These are phyloP conservation scores for Coryphaenoides rupestris DNA, from an alignment of 2,113 vertebrate genomes.

Conservation along the genomic window DNA sequence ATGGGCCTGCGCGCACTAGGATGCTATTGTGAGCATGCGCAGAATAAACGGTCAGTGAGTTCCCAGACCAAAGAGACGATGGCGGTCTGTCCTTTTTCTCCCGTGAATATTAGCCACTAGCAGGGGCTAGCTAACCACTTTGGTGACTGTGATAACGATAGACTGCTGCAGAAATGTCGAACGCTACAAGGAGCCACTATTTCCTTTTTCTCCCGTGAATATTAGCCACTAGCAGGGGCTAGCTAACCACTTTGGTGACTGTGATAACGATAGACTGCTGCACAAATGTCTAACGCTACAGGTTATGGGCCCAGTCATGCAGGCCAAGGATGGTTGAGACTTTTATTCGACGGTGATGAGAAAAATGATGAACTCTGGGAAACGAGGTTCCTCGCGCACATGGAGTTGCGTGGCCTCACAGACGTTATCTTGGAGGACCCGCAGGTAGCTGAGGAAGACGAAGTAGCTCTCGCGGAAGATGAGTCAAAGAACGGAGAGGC, in stretches of 20 bases:
- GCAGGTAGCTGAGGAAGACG: neutral
- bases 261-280: no score
- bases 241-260: no score
- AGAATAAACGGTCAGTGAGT: neutral
- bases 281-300: neutral
- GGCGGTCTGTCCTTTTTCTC: neutral
- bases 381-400: neutral
- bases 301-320: constrained; percentile 1
- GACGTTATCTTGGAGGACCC: neutral
- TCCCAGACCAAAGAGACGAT: neutral
- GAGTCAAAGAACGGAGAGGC: neutral
- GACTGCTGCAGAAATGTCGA: no score
- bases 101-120: no score
- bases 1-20: neutral
- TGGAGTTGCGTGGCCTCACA: neutral
- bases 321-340: neutral
- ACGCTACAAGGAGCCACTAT: no score
- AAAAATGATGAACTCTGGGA: neutral
- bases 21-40: neutral
- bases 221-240: no score
- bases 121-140: no score
- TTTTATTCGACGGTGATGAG: neutral
- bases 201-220: neutral
- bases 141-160: no score
- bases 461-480: neutral